These are phyloP conservation scores for Eurosta solidaginis DNA, from an alignment of 1,140 invertebrate species.

Conservation along the genomic window DNA sequence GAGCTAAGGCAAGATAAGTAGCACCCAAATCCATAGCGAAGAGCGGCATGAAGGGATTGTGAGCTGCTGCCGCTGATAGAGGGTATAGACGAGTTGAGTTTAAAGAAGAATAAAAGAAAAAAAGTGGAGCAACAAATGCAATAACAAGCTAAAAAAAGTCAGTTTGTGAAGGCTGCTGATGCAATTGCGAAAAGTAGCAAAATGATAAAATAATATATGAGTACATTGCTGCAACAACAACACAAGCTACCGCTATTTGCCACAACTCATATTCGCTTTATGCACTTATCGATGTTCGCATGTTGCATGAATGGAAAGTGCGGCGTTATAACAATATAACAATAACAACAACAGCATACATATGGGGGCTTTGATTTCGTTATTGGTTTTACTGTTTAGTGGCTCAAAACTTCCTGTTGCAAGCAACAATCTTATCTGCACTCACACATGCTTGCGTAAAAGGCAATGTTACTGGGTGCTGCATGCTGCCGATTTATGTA, in stretches of 20 bases:
- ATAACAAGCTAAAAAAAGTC: not conserved
- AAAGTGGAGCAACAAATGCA: not conserved
- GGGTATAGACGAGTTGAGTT: not conserved
- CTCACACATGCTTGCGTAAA: too few species aligned
- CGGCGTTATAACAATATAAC: not conserved
- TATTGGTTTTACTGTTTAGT: not conserved
- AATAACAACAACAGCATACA: not conserved
- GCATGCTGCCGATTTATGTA: not conserved
- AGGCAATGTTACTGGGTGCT: not conserved
- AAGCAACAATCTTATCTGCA: not conserved
- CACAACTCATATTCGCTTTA: not conserved
- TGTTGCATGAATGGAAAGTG: conserved; percentile 26
- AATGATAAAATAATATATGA: not conserved
- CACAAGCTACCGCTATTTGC: not conserved
- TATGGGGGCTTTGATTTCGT: not conserved
- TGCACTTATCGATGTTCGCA: not conserved
- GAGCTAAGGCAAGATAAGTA: too few species aligned
- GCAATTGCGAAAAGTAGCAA: not conserved
- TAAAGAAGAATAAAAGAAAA: not conserved
- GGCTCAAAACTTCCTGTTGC: conserved; percentile 6
- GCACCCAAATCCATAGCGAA: too few species aligned
- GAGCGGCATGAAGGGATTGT: too few species aligned
- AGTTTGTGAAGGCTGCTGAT: not conserved
- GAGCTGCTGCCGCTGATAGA: too few species aligned
- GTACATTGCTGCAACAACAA: conserved; percentile 2